Percentiles rank a stretch among this genome's conserved stretches.
Evolutionary conservation across 2,113 vertebrate genomes (phyloP).

Genomic region (Rhinolophus sinicus): DNA sequence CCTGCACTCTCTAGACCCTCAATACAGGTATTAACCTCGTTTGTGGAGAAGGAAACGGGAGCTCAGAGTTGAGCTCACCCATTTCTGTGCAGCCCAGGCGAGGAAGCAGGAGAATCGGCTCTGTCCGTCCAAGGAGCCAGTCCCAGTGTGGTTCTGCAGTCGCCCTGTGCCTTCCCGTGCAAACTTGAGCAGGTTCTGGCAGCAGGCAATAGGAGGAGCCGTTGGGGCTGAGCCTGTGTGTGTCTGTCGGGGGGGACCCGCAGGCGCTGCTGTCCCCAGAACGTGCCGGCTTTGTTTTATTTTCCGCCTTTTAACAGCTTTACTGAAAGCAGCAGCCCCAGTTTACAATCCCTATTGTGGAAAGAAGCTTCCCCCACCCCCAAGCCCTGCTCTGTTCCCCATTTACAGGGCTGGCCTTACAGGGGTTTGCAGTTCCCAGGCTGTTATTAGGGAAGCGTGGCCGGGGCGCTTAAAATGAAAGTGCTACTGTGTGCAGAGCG

Average conservation of each 20-base stretch:
- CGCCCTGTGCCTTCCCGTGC: not conserved
- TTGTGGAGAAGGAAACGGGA: not conserved
- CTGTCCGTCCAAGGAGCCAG: not conserved
- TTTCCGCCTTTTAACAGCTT: slow-evolving; percentile 75
- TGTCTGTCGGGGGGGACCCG: not conserved
- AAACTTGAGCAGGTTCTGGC: not conserved
- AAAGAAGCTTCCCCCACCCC: not conserved
- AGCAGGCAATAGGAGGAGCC: not conserved
- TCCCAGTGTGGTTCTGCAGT: not conserved
- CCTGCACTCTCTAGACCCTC: rapidly evolving
- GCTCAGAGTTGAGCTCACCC: not conserved
- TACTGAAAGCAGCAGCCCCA: slow-evolving; percentile 75
- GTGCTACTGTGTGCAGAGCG: slow-evolving; percentile 88
- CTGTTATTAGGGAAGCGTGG: slow-evolving; percentile 88
- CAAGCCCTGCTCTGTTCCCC: slow-evolving; percentile 74
- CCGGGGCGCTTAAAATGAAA: slow-evolving; percentile 87
- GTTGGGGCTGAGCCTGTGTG: not conserved
- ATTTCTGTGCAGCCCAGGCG: not conserved
- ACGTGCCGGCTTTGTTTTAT: slow-evolving; percentile 36
- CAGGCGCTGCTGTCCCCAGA: not conserved
- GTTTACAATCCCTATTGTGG: slow-evolving; percentile 73
- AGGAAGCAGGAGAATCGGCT: slow-evolving; percentile 69
- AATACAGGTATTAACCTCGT: rapidly evolving
- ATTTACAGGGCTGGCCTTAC: slow-evolving; percentile 80
- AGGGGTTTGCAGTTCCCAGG: slow-evolving; percentile 84